Conservation (phyloP, 2,888 invertebrate species). For the Molorchus minor region DNA sequence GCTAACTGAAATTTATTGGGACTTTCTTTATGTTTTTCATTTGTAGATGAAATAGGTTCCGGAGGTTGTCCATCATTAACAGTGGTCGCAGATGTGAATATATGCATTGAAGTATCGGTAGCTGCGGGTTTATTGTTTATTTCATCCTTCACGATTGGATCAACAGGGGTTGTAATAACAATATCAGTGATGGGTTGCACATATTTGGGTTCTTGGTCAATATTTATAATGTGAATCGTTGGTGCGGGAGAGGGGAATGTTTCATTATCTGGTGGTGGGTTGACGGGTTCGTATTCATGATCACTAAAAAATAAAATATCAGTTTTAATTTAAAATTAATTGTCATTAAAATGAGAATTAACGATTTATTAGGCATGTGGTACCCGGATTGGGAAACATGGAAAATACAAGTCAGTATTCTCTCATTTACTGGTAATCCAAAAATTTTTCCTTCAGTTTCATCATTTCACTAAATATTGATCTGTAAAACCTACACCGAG, state of each 20-base stretch:
- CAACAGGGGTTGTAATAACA: neutral
- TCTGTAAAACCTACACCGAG: too few species aligned
- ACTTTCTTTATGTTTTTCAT: conserved; percentile 26
- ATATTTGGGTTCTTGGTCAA: conserved; percentile 62
- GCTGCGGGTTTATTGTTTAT: conserved; percentile 63
- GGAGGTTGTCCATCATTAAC: conserved; percentile 27
- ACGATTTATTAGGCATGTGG: too few species aligned
- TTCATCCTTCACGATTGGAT: neutral
- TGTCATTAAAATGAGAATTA: too few species aligned
- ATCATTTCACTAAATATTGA: too few species aligned
- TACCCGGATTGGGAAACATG: too few species aligned
- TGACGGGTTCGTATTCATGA: conserved; percentile 93
- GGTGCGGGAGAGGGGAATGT: conserved; percentile 32
- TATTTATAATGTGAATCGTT: conserved; percentile 67
- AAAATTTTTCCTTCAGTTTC: too few species aligned
- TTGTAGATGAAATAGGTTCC: conserved; percentile 21
- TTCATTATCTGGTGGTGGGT: conserved; percentile 70
- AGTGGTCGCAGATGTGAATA: conserved; percentile 55
- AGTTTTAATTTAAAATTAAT: neutral
- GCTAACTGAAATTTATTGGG: conserved; percentile 41
- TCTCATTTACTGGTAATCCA: too few species aligned
- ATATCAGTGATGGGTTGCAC: neutral
- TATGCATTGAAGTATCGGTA: neutral
- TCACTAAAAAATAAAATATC: conserved; percentile 71
- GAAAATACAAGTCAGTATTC: too few species aligned